phyloP scores from a whole-genome alignment of 2,888 invertebrate species.

The Hypomecis punctinalis region DNA sequence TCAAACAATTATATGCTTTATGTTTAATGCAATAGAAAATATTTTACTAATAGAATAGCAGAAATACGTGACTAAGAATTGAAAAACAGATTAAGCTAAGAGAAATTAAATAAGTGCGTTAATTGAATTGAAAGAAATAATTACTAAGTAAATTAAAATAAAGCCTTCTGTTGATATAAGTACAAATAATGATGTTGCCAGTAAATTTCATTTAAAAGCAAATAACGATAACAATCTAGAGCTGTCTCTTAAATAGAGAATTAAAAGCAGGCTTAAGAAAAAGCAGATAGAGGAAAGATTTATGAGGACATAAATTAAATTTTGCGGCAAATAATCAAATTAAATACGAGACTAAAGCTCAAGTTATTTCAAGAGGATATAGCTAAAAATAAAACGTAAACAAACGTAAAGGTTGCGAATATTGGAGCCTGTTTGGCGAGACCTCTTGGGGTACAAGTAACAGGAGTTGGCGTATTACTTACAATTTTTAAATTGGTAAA shows the following conservation, averaged over 20 bases:
- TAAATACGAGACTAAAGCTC: slow-evolving; percentile 19
- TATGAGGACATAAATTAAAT: too few species aligned
- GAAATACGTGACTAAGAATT: slow-evolving; percentile 54
- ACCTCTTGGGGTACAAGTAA: slow-evolving; percentile 46
- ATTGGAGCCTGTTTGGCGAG: slow-evolving; percentile 61
- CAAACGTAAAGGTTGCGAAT: slow-evolving; percentile 68
- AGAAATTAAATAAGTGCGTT: slow-evolving; percentile 53
- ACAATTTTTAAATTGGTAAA: background rate
- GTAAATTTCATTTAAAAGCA: too few species aligned
- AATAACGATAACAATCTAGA: too few species aligned
- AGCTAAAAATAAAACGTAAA: slow-evolving; percentile 74
- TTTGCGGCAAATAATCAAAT: slow-evolving; percentile 44
- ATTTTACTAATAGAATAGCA: slow-evolving; percentile 32
- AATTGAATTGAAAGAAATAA: slow-evolving; percentile 45
- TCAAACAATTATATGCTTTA: slow-evolving; percentile 35
- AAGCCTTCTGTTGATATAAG: too few species aligned
- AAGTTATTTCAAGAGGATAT: slow-evolving; percentile 58
- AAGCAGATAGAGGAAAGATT: background rate
- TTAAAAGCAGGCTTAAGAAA: background rate
- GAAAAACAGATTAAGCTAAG: slow-evolving; percentile 51
- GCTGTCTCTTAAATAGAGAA: too few species aligned
- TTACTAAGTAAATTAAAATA: slow-evolving; percentile 8
- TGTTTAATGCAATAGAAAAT: slow-evolving; percentile 21
- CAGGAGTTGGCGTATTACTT: slow-evolving; percentile 43
- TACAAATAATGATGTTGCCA: too few species aligned